Evolutionary conservation across 1,140 invertebrate species (phyloP).

Genomic region (Cyphomyrmex costatus): DNA sequence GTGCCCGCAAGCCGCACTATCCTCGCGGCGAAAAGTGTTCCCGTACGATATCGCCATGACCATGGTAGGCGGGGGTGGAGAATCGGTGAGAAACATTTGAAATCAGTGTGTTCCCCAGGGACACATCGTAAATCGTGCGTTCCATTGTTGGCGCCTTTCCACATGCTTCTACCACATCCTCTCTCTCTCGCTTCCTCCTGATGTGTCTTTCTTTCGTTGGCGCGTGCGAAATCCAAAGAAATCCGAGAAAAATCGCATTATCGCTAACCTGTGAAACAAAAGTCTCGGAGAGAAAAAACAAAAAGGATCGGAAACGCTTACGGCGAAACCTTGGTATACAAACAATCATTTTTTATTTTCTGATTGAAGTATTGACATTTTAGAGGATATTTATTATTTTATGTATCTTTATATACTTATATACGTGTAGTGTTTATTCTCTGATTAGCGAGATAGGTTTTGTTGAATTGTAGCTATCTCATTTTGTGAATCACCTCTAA

Average conservation of each 20-base stretch:
- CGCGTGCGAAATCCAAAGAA: constrained; percentile 64
- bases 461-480: not conserved
- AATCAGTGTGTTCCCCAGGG: constrained; percentile 76
- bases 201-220: constrained; percentile 13
- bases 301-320: constrained; percentile 4
- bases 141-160: constrained; percentile 74
- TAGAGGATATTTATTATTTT: not conserved
- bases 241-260: constrained; percentile 75
- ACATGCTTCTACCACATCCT: constrained; percentile 37
- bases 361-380: constrained; percentile 38
- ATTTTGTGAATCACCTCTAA: not conserved
- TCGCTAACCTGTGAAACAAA: constrained; percentile 74
- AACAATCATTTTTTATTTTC: constrained; percentile 1
- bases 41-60: constrained; percentile 59
- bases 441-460: not conserved
- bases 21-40: constrained; percentile 32
- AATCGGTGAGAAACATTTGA: constrained; percentile 68
- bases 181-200: not conserved
- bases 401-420: not conserved
- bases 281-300: not conserved
- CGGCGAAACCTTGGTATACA: constrained; percentile 14
- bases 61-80: not conserved
- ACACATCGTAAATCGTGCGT: constrained; percentile 75
- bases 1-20: constrained; percentile 45
- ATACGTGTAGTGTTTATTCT: not conserved